Conservation (phyloP, 2,888 invertebrate genomes). For the Ceramica pisi region DNA sequence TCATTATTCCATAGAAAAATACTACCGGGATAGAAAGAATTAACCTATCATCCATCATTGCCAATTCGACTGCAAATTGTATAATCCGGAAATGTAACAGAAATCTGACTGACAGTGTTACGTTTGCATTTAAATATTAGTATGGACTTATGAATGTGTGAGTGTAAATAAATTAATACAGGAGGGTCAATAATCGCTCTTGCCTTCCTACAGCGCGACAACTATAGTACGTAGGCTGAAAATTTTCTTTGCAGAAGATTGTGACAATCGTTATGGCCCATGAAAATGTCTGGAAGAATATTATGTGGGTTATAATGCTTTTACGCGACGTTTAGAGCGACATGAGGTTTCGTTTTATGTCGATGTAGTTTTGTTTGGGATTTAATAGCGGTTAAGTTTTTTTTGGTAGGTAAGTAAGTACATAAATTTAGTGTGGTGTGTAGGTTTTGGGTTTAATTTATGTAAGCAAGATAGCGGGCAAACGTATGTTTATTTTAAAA, state of each 20-base stretch:
- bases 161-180: background rate
- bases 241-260: conserved; percentile 39
- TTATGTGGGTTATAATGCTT: conserved; percentile 37
- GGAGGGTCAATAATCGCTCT: background rate
- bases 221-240: conserved; percentile 26
- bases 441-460: background rate
- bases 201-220: background rate
- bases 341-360: conserved; percentile 9
- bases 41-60: no score
- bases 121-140: no score
- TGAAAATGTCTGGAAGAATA: conserved; percentile 49
- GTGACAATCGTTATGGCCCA: conserved; percentile 41
- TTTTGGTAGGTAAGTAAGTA: background rate
- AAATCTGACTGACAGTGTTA: background rate
- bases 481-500: background rate
- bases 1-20: background rate
- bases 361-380: conserved; percentile 27
- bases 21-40: background rate
- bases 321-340: conserved; percentile 25
- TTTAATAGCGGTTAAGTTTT: conserved; percentile 1
- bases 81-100: background rate
- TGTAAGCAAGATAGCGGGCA: background rate
- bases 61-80: no score
- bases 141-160: no score
- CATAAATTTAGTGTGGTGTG: background rate